Percentiles rank a stretch among this genome's conserved stretches.
phyloP scores from a whole-genome alignment of 2,888 invertebrate genomes.

The Magallana nippona region DNA sequence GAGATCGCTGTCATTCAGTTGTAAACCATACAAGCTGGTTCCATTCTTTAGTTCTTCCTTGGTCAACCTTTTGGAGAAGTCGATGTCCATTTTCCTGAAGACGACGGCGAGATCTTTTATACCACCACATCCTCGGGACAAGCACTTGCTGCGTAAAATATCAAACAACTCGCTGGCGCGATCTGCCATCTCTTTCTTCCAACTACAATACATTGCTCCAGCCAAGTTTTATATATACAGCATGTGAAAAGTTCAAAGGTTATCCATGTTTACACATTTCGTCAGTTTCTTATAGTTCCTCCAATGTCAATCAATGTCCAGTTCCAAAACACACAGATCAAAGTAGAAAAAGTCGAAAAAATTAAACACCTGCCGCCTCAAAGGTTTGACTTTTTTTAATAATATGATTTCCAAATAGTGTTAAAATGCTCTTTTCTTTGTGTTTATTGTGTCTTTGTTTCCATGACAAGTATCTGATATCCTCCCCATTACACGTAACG shows the following conservation, averaged over 20 bases:
- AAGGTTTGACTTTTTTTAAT: no score
- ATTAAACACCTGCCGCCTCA: no score
- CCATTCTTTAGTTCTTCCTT: constrained; percentile 72
- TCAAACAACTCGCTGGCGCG: constrained; percentile 58
- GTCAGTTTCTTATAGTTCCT: no score
- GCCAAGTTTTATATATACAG: background rate
- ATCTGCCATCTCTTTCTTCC: constrained; percentile 45
- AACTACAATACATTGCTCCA: constrained; percentile 43
- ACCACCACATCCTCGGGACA: constrained; percentile 66
- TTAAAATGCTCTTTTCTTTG: background rate
- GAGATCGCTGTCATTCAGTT: constrained; percentile 64
- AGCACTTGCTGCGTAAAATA: constrained; percentile 62
- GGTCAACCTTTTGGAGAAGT: constrained; percentile 71
- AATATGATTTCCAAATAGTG: no score
- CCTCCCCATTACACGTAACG: constrained; percentile 4
- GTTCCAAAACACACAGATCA: no score
- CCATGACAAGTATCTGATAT: constrained; percentile 8
- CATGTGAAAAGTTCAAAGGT: background rate
- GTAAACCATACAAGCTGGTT: constrained; percentile 62
- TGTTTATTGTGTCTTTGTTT: constrained; percentile 2
- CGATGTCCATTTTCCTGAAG: constrained; percentile 73
- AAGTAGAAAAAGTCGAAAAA: no score
- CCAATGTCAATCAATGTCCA: no score
- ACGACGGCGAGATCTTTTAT: constrained; percentile 70
- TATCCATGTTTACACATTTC: no score